Percentiles rank a stretch among this genome's conserved stretches.
phyloP scores from a whole-genome alignment of 1,140 invertebrate genomes.

The Cydia fagiglandana region DNA sequence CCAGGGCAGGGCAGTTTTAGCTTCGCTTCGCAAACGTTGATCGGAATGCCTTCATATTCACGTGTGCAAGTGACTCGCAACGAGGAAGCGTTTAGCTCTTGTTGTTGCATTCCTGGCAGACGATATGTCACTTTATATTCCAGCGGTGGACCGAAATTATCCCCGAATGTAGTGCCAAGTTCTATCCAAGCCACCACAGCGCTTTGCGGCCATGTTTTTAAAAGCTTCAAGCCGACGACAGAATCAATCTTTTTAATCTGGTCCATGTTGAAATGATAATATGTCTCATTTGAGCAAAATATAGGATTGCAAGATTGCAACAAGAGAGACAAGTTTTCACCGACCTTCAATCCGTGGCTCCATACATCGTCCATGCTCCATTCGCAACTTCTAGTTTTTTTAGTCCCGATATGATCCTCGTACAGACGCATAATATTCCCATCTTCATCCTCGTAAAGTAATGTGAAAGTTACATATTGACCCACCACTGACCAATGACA shows the following conservation, averaged over 20 bases:
- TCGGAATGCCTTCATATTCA: background rate
- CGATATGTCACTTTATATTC: constrained; percentile 1
- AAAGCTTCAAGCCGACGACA: background rate
- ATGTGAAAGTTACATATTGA: background rate
- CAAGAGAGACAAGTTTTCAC: constrained; percentile 3
- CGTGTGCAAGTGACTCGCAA: background rate
- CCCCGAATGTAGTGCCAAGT: background rate
- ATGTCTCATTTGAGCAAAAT: constrained; percentile 1
- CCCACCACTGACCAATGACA: background rate
- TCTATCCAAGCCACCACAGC: background rate
- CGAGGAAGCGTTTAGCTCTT: background rate
- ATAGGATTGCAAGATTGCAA: background rate
- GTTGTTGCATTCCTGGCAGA: background rate
- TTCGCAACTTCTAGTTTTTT: constrained; percentile 1
- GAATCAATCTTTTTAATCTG: constrained; percentile 5
- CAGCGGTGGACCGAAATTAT: background rate
- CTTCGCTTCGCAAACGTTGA: background rate
- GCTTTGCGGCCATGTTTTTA: constrained; percentile 3
- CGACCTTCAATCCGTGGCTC: background rate
- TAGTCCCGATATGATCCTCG: background rate
- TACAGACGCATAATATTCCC: background rate
- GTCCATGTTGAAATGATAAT: background rate
- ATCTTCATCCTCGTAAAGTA: constrained; percentile 7
- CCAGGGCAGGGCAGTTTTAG: background rate
- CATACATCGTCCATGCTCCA: constrained; percentile 7